A percentile compares a stretch with the other conserved stretches of the same genome.
These are phyloP conservation scores for Cynopterus sphinx DNA, from an alignment of 2,797 vertebrate species.

Conservation along the genomic window DNA sequence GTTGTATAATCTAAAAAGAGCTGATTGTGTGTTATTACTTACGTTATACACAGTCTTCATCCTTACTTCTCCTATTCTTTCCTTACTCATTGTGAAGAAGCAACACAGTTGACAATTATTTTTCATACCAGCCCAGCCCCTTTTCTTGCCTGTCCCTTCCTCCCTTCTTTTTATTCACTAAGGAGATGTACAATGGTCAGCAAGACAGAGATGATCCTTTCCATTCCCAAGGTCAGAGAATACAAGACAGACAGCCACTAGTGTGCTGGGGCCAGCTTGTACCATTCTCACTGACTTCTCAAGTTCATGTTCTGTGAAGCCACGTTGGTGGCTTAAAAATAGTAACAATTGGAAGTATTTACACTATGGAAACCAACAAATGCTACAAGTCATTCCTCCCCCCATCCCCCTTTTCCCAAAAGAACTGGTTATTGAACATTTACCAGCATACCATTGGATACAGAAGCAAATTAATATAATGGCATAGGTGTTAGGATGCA, in stretches of 20 bases:
- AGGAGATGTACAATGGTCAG: neutral
- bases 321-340: neutral
- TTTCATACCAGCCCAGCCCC: neutral
- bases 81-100: neutral
- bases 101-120: neutral
- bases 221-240: neutral
- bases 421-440: conserved; percentile 23
- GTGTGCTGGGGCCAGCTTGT: neutral
- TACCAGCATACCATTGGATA: neutral
- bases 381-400: neutral
- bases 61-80: neutral
- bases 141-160: neutral
- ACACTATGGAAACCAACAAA: neutral
- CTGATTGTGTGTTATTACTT: neutral
- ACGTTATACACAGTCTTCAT: neutral
- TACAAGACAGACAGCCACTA: neutral
- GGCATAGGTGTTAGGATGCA: neutral
- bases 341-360: neutral
- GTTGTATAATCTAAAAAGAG: neutral
- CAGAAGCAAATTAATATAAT: neutral
- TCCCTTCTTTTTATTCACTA: neutral
- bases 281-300: neutral
- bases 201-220: neutral
- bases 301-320: neutral
- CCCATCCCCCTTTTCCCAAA: neutral